Evolutionary conservation across 2,888 invertebrate genomes (phyloP).

Genomic region (Ctena decussata): DNA sequence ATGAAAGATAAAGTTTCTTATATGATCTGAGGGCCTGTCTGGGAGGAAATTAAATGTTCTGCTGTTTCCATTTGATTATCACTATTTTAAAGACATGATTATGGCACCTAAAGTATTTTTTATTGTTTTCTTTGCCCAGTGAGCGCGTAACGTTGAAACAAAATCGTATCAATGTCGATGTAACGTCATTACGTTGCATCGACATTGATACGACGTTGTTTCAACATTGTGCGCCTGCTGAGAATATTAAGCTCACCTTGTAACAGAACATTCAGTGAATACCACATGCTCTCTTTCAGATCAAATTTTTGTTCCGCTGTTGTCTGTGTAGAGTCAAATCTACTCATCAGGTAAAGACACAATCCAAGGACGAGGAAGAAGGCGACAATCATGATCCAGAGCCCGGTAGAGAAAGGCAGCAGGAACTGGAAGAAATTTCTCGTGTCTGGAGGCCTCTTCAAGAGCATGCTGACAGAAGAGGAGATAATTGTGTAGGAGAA

Average conservation of each 20-base stretch:
- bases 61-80: too few relatives aligned
- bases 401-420: conserved; percentile 67
- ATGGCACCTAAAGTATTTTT: too few relatives aligned
- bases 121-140: too few relatives aligned
- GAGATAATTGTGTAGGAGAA: conserved; percentile 81
- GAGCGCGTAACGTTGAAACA: too few relatives aligned
- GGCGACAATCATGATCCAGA: conserved; percentile 79
- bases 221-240: too few relatives aligned
- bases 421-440: conserved; percentile 78
- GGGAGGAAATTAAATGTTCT: too few relatives aligned
- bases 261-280: conserved; percentile 79
- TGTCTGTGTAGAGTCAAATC: conserved; percentile 78
- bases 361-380: conserved; percentile 77
- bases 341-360: conserved; percentile 79
- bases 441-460: conserved; percentile 71
- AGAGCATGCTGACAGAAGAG: conserved; percentile 76
- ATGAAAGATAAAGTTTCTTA: too few relatives aligned
- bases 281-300: conserved; percentile 82
- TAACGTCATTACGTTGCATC: too few relatives aligned
- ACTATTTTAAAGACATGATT: too few relatives aligned
- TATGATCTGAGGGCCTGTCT: too few relatives aligned
- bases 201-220: too few relatives aligned
- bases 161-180: too few relatives aligned
- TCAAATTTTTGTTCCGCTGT: conserved; percentile 76
- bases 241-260: conserved; percentile 70